These are phyloP conservation scores for Nannobrachium achirus DNA, from an alignment of 2,113 vertebrate genomes.

Conservation along the genomic window DNA sequence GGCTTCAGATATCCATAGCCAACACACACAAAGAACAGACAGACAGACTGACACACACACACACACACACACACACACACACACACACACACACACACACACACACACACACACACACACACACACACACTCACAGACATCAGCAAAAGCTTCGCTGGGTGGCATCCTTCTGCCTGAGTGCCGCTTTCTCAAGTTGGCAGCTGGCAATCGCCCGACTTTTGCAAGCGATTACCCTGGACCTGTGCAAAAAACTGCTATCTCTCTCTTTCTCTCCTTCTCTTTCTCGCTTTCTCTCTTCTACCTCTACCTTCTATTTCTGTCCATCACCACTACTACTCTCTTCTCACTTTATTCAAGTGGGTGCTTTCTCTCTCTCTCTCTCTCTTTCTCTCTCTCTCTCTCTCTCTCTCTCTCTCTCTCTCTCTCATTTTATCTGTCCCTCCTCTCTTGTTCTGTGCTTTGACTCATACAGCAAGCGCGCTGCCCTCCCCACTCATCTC, in stretches of 20 bases:
- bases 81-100: slow-evolving; percentile 1
- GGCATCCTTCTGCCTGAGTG: slow-evolving; percentile 51
- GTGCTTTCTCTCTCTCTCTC: background rate
- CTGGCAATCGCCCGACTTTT: slow-evolving; percentile 56
- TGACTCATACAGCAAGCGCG: background rate
- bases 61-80: background rate
- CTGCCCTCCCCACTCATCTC: background rate
- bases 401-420: background rate
- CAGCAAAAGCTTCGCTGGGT: slow-evolving; percentile 26
- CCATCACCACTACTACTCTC: background rate
- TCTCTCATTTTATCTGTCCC: background rate
- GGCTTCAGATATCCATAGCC: too few species aligned
- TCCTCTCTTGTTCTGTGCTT: background rate
- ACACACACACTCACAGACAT: slow-evolving; percentile 24
- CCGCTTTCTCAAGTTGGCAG: slow-evolving; percentile 69
- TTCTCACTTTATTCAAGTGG: too few species aligned
- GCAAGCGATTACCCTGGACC: slow-evolving; percentile 60
- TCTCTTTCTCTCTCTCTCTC: background rate
- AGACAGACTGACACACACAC: background rate
- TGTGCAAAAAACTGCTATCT: slow-evolving; percentile 56
- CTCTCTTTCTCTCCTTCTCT: slow-evolving; percentile 10
- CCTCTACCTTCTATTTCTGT: background rate
- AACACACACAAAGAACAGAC: background rate
- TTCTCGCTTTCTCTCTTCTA: background rate
- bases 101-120: background rate